phyloP scores from a whole-genome alignment of 2,888 invertebrate species.

The Drosophila anomelani region DNA sequence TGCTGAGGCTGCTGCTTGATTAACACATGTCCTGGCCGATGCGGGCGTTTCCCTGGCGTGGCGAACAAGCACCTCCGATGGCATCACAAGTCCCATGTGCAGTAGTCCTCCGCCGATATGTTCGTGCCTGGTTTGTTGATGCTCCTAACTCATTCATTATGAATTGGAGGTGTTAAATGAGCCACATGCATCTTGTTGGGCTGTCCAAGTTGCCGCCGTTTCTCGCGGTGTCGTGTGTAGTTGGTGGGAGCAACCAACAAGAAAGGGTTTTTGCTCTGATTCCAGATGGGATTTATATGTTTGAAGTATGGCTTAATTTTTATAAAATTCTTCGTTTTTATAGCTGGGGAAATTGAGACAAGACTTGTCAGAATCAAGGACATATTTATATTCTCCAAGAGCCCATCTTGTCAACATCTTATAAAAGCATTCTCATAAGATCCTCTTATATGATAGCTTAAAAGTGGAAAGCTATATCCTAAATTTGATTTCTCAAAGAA shows the following conservation, averaged over 20 bases:
- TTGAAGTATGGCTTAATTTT: no score
- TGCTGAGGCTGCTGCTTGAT: slow-evolving; percentile 74
- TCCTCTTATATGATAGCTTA: no score
- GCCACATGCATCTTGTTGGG: slow-evolving; percentile 52
- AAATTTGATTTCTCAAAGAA: no score
- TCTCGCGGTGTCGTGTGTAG: background rate
- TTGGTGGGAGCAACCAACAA: slow-evolving; percentile 6
- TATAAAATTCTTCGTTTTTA: background rate
- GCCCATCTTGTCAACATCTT: no score
- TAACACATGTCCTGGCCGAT: slow-evolving; percentile 76
- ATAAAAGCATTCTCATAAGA: no score
- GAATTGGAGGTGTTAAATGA: slow-evolving; percentile 76
- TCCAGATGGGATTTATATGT: background rate
- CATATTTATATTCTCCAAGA: no score
- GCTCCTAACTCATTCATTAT: slow-evolving; percentile 80
- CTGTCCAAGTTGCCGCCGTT: background rate
- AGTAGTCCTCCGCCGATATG: slow-evolving; percentile 61
- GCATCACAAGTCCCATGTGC: slow-evolving; percentile 36
- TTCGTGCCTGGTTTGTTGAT: slow-evolving; percentile 74
- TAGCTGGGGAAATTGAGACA: background rate
- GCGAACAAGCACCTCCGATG: slow-evolving; percentile 37
- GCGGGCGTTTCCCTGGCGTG: slow-evolving; percentile 65
- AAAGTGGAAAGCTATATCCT: no score
- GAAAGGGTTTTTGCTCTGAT: background rate
- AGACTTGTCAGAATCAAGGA: no score